These are phyloP conservation scores for Philaenus spumarius DNA, from an alignment of 1,140 invertebrate genomes.

Conservation along the genomic window DNA sequence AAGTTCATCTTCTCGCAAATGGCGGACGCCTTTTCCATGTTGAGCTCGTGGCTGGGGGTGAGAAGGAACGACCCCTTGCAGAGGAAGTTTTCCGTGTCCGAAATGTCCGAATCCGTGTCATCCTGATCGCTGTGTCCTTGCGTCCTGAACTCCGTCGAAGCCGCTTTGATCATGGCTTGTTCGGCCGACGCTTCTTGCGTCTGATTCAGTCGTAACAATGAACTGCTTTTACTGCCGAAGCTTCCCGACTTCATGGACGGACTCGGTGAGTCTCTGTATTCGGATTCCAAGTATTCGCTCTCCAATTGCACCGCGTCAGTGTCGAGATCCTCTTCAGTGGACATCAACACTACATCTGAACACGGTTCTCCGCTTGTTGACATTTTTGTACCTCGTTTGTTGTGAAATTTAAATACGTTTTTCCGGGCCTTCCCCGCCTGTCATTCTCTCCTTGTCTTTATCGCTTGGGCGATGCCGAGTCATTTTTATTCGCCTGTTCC, in stretches of 20 bases:
- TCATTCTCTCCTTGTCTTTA: too few species aligned
- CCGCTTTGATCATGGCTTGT: neutral
- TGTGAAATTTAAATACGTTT: conserved; percentile 14
- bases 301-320: neutral
- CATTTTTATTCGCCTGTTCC: too few species aligned
- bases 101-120: conserved; percentile 30
- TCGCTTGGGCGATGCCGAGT: too few species aligned
- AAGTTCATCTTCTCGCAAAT: conserved; percentile 84
- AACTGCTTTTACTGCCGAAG: conserved; percentile 8
- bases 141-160: neutral
- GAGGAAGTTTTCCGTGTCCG: conserved; percentile 35
- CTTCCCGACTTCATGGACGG: conserved; percentile 8
- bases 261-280: neutral
- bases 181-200: conserved; percentile 1
- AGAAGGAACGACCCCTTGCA: conserved; percentile 68
- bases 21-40: conserved; percentile 73
- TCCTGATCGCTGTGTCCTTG: conserved; percentile 19
- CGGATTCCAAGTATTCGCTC: too few species aligned
- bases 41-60: conserved; percentile 74
- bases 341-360: conserved; percentile 12
- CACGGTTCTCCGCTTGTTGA: conserved; percentile 3
- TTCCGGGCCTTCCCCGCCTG: conserved; percentile 1
- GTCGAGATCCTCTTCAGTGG: neutral
- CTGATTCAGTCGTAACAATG: conserved; percentile 2
- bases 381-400: conserved; percentile 14